Evolutionary conservation across 2,888 invertebrate genomes (phyloP).

Genomic region (Chromoteleia sp.): DNA sequence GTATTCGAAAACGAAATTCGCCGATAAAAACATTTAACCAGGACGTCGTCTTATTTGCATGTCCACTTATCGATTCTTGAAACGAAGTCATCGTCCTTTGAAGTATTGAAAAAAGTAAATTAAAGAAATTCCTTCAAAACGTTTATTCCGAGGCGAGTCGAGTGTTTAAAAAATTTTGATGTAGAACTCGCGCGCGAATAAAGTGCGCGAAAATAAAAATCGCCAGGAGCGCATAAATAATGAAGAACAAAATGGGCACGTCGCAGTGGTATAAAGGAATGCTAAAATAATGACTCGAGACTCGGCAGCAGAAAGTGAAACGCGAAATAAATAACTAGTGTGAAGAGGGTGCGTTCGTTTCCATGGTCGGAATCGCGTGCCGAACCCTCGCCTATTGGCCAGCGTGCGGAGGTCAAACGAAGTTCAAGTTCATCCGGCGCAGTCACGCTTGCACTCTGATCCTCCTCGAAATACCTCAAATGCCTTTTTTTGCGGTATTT

Average conservation of each 20-base stretch:
- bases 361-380: conserved; percentile 60
- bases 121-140: conserved; percentile 33
- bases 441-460: conserved; percentile 71
- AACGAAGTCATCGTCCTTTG: conserved; percentile 54
- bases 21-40: conserved; percentile 24
- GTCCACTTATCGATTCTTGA: conserved; percentile 34
- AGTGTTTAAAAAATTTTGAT: conserved; percentile 21
- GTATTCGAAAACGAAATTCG: conserved; percentile 8
- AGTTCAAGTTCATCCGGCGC: conserved; percentile 70
- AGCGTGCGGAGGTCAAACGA: conserved; percentile 53
- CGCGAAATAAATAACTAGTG: conserved; percentile 65
- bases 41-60: conserved; percentile 23
- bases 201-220: conserved; percentile 57
- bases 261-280: conserved; percentile 64
- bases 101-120: conserved; percentile 45
- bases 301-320: conserved; percentile 67
- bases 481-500: conserved; percentile 45
- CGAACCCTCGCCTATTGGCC: conserved; percentile 62
- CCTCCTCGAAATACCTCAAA: conserved; percentile 69
- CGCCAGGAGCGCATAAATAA: conserved; percentile 61
- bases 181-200: conserved; percentile 51
- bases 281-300: conserved; percentile 65
- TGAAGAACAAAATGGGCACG: conserved; percentile 65
- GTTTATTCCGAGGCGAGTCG: not conserved
- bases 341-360: conserved; percentile 68